Conservation (phyloP, 1,140 invertebrate genomes). For the Venustaconcha ellipsiformis region DNA sequence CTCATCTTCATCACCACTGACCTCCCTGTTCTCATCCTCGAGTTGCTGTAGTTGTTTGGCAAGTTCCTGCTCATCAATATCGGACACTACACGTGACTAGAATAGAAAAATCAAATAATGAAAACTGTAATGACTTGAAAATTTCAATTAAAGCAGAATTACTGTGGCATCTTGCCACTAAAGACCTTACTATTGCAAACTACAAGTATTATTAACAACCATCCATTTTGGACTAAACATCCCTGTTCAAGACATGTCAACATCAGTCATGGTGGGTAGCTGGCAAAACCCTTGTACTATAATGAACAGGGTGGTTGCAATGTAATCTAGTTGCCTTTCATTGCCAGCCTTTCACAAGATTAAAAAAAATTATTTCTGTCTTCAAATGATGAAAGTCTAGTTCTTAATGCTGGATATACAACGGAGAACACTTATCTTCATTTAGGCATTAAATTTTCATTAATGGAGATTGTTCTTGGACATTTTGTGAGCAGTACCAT, state of each 20-base stretch:
- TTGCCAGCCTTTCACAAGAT: too few relatives aligned
- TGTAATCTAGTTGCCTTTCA: too few relatives aligned
- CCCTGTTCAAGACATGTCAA: not conserved
- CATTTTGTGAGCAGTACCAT: too few relatives aligned
- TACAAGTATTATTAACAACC: not conserved
- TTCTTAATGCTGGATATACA: too few relatives aligned
- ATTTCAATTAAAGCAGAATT: not conserved
- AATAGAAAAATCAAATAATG: conserved; percentile 30
- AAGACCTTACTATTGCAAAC: not conserved
- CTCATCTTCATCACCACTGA: conserved; percentile 76
- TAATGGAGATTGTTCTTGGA: too few relatives aligned
- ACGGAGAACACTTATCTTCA: too few relatives aligned
- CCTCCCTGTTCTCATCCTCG: conserved; percentile 94
- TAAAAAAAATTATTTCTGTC: too few relatives aligned
- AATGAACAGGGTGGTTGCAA: too few relatives aligned
- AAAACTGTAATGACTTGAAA: not conserved
- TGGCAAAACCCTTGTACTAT: too few relatives aligned
- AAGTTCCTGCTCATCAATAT: conserved; percentile 92
- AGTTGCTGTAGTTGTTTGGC: conserved; percentile 92
- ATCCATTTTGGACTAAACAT: not conserved
- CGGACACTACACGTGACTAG: conserved; percentile 97
- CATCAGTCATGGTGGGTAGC: not conserved
- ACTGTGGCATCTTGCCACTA: too few relatives aligned
- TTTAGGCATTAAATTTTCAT: too few relatives aligned
- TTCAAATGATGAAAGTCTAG: too few relatives aligned